phyloP scores from a whole-genome alignment of 2,113 vertebrate species.

The Pseudonaja textilis region DNA sequence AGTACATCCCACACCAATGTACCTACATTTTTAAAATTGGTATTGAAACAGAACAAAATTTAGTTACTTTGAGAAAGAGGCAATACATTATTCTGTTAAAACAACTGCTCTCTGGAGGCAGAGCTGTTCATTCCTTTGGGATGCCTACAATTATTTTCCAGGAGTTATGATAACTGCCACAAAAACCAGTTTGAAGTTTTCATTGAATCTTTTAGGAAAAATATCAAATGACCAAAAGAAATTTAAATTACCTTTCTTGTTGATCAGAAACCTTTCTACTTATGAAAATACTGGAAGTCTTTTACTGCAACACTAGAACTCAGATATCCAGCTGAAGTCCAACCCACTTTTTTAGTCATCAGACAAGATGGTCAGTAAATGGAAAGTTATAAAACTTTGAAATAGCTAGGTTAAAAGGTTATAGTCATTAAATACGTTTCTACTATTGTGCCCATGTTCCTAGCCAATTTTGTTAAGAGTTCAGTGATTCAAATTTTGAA shows the following conservation, averaged over 20 bases:
- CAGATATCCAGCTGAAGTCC: conserved; percentile 9
- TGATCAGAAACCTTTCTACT: not conserved
- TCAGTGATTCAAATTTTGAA: conserved; percentile 1
- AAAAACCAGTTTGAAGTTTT: not conserved
- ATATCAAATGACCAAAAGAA: conserved; percentile 5
- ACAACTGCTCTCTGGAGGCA: not conserved
- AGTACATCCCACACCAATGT: not conserved
- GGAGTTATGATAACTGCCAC: not conserved
- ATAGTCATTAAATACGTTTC: conserved; percentile 25
- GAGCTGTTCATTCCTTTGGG: not conserved
- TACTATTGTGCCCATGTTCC: not conserved
- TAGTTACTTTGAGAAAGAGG: not conserved
- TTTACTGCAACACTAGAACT: not conserved
- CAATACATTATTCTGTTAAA: not conserved
- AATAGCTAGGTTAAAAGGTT: conserved; percentile 25
- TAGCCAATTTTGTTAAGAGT: conserved; percentile 13
- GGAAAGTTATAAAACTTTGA: conserved; percentile 5
- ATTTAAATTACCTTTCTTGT: not conserved
- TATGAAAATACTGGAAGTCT: not conserved
- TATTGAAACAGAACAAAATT: not conserved
- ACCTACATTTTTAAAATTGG: not conserved
- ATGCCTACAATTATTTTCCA: not conserved
- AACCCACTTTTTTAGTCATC: not conserved
- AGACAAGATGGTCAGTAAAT: not conserved
- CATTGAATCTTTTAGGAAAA: conserved; percentile 22